A percentile compares a stretch with the other conserved stretches of the same genome.
Conservation (phyloP, 2,113 vertebrate species). For the Callaeas wilsoni region DNA sequence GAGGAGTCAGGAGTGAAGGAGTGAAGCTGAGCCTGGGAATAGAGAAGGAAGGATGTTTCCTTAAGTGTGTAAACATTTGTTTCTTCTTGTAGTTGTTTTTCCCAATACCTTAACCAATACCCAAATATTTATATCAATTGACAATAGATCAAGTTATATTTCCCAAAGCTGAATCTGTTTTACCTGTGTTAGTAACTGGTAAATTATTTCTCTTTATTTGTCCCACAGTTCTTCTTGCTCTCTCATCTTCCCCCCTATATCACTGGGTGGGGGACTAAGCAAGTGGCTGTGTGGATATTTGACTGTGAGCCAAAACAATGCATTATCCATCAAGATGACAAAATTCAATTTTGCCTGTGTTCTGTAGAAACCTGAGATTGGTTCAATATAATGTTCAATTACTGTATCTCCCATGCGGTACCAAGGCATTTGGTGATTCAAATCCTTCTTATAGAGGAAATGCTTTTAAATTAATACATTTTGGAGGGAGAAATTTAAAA, state of each 20-base stretch:
- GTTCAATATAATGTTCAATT: constrained; percentile 38
- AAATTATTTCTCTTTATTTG: neutral
- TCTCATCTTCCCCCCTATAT: neutral
- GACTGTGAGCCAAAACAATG: neutral
- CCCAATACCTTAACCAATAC: neutral
- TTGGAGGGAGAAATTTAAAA: constrained; percentile 15
- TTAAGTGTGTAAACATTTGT: neutral
- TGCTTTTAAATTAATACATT: constrained; percentile 29
- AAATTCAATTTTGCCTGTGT: constrained; percentile 15
- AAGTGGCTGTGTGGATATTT: neutral
- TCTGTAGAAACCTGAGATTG: neutral
- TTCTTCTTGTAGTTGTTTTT: neutral
- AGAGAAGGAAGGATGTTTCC: neutral
- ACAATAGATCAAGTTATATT: neutral
- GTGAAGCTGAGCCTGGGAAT: neutral
- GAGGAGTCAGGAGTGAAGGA: neutral
- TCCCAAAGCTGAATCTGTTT: neutral
- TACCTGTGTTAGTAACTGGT: neutral
- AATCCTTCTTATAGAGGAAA: neutral
- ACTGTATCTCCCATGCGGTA: neutral
- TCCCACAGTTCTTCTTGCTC: neutral
- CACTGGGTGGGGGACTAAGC: neutral
- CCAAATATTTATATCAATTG: neutral
- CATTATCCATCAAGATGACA: constrained; percentile 29
- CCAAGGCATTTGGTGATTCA: neutral